Evolutionary conservation across 2,113 vertebrate species (phyloP).

Genomic region (Trachemys scripta): DNA sequence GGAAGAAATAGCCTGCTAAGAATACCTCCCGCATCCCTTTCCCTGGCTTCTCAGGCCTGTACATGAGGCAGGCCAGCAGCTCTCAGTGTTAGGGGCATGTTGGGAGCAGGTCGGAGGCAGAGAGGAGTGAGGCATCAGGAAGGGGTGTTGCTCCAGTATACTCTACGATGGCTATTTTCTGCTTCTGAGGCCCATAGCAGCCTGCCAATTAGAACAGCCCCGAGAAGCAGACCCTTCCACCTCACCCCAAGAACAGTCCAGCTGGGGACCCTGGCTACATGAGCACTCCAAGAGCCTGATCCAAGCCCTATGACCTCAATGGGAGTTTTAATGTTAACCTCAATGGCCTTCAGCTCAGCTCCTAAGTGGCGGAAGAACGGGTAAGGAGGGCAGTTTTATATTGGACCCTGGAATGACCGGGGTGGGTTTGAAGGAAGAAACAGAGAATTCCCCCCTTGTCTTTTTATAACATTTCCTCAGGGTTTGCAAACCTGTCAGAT

Average conservation of each 20-base stretch:
- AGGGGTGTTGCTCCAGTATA: background rate
- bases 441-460: background rate
- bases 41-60: fast-evolving
- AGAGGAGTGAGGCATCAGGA: background rate
- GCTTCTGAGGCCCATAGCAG: background rate
- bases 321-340: background rate
- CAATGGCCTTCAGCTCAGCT: fast-evolving
- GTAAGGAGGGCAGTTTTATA: background rate
- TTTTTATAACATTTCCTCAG: background rate
- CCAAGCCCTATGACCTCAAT: background rate
- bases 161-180: background rate
- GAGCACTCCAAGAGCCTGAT: fast-evolving
- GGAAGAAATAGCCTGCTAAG: background rate
- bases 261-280: background rate
- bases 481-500: background rate
- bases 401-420: background rate
- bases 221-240: background rate
- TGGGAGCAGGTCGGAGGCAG: fast-evolving
- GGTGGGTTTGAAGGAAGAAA: background rate
- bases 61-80: background rate
- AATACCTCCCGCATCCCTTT: background rate
- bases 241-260: background rate
- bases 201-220: background rate
- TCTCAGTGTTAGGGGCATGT: fast-evolving
- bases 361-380: background rate